These are phyloP conservation scores for Calyptommatus sinebrachiatus DNA, from an alignment of 2,113 vertebrate genomes.

Conservation along the genomic window DNA sequence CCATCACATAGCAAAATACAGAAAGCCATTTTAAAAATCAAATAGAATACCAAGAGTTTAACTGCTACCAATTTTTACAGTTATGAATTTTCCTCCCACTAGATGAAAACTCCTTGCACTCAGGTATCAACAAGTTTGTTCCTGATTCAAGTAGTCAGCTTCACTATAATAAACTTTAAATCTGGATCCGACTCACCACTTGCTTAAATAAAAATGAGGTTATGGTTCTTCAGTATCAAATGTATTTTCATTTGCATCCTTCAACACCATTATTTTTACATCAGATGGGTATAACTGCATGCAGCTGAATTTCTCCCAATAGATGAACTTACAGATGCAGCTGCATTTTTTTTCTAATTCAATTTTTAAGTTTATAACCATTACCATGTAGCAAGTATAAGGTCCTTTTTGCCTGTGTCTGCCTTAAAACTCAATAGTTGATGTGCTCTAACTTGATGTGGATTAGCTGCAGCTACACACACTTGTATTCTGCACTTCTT, in stretches of 20 bases:
- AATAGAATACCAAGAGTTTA: background rate
- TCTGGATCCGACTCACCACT: background rate
- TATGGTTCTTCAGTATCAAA: background rate
- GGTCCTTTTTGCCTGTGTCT: background rate
- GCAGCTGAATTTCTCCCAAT: background rate
- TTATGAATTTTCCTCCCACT: constrained; percentile 20
- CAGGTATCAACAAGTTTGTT: background rate
- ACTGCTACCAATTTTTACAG: background rate
- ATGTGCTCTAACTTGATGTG: no score
- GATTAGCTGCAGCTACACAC: no score
- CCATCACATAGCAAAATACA: background rate
- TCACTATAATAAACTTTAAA: no score
- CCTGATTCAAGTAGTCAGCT: background rate
- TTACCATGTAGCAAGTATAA: background rate
- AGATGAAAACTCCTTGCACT: background rate
- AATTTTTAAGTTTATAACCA: background rate
- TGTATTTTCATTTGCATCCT: accelerated
- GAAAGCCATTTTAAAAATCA: background rate
- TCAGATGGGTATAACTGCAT: background rate
- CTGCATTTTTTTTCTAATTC: background rate
- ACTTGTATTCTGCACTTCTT: no score
- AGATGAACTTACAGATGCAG: background rate
- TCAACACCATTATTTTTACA: background rate
- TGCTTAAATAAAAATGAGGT: background rate
- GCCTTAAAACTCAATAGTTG: background rate